These are phyloP conservation scores for Zosterops hypoxanthus DNA, from an alignment of 2,113 vertebrate genomes.

Conservation along the genomic window DNA sequence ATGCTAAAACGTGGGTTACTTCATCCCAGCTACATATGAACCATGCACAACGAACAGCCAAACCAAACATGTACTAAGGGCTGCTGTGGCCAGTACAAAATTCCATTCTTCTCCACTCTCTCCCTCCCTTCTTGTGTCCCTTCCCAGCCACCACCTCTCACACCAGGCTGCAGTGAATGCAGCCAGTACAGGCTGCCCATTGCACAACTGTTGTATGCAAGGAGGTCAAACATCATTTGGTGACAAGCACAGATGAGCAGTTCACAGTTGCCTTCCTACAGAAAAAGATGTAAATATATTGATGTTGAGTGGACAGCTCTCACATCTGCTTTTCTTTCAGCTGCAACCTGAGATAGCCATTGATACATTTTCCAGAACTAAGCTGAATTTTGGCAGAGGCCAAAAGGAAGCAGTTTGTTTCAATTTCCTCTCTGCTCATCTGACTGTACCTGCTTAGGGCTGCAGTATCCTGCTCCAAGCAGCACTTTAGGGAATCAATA, in stretches of 20 bases:
- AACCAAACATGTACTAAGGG: background rate
- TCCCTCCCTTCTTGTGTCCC: background rate
- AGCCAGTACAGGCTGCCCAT: background rate
- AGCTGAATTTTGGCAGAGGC: background rate
- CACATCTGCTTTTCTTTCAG: background rate
- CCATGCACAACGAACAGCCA: background rate
- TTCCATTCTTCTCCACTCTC: background rate
- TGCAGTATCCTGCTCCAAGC: background rate
- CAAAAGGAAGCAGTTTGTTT: background rate
- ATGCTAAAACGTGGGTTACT: background rate
- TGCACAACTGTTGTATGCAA: background rate
- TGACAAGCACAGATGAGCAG: background rate
- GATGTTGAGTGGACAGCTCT: background rate
- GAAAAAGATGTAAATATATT: background rate
- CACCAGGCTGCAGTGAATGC: accelerated
- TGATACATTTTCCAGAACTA: background rate
- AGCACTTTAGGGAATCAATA: background rate
- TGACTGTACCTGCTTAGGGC: background rate
- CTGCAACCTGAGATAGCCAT: background rate
- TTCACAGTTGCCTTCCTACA: background rate
- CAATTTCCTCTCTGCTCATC: background rate
- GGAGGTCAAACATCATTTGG: background rate
- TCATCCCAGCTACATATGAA: background rate
- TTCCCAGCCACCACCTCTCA: background rate
- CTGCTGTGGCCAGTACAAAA: background rate